Evolutionary conservation across 2,888 invertebrate genomes (phyloP).

Genomic region (Willowsia nigromaculata): DNA sequence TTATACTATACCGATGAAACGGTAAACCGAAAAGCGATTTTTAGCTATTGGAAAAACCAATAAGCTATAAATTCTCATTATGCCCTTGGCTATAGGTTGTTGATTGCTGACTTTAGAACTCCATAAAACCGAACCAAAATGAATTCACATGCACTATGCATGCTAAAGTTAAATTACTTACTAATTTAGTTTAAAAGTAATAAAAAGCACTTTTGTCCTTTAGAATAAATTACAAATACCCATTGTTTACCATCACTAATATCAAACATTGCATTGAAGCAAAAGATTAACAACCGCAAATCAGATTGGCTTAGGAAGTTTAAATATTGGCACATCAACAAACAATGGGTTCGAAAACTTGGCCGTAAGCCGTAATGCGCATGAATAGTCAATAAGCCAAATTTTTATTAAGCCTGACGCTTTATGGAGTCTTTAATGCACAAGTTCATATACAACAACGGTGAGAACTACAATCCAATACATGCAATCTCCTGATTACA

Average conservation of each 20-base stretch:
- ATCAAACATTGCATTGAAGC: background rate
- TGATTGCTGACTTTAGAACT: background rate
- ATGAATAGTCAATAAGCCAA: constrained; percentile 2
- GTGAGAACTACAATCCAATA: background rate
- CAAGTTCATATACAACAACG: background rate
- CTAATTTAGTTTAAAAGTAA: background rate
- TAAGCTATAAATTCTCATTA: constrained; percentile 22
- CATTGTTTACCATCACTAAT: background rate
- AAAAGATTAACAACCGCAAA: too few species aligned
- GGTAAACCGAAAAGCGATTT: constrained; percentile 2
- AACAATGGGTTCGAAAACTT: background rate
- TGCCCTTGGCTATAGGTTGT: background rate
- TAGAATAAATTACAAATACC: background rate
- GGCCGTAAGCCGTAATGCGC: too few species aligned
- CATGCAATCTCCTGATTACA: background rate
- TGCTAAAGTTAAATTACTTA: background rate
- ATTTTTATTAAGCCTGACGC: background rate
- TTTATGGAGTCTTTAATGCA: too few species aligned
- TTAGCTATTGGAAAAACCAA: background rate
- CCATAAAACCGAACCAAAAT: background rate
- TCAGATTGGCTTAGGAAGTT: too few species aligned
- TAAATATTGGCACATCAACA: background rate
- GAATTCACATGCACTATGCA: background rate
- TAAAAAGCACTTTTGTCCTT: background rate
- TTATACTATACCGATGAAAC: constrained; percentile 1